Conservation (phyloP, 1,140 invertebrate genomes). For the Cecropterus lyciades region DNA sequence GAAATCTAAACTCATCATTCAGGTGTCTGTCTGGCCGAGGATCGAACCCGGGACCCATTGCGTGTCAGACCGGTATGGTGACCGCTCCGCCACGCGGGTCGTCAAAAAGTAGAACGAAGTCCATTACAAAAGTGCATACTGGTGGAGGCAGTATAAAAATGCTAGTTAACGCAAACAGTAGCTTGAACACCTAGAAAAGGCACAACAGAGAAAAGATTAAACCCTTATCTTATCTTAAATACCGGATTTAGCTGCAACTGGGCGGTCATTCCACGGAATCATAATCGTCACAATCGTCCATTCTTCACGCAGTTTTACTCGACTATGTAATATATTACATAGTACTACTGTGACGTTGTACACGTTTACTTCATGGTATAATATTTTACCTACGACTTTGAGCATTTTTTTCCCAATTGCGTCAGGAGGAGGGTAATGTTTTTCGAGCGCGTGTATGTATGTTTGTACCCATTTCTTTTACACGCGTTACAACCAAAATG, state of each 20-base stretch:
- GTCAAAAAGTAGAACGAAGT: too few relatives aligned
- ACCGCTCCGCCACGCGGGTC: too few relatives aligned
- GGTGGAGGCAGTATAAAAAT: background rate
- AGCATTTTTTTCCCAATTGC: too few relatives aligned
- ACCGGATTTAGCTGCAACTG: constrained; percentile 6
- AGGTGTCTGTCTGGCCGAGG: too few relatives aligned
- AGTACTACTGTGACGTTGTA: background rate
- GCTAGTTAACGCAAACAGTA: background rate
- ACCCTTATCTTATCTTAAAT: background rate
- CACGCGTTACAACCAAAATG: too few relatives aligned
- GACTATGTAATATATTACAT: constrained; percentile 17
- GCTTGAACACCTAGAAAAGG: background rate
- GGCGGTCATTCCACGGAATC: constrained; percentile 1
- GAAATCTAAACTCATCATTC: too few relatives aligned
- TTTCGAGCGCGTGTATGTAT: too few relatives aligned
- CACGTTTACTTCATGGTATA: constrained; percentile 2
- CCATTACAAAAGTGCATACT: too few relatives aligned
- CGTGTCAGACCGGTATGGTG: too few relatives aligned
- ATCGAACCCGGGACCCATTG: too few relatives aligned
- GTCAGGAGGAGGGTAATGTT: too few relatives aligned
- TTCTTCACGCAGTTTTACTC: constrained; percentile 22
- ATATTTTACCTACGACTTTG: background rate
- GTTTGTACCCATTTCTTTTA: too few relatives aligned
- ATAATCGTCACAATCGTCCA: constrained; percentile 10
- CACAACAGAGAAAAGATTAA: background rate